Percentiles rank a stretch among this genome's conserved stretches.
These are phyloP conservation scores for Pachyrhynchus sulphureomaculatus DNA, from an alignment of 1,140 invertebrate genomes.

Conservation along the genomic window DNA sequence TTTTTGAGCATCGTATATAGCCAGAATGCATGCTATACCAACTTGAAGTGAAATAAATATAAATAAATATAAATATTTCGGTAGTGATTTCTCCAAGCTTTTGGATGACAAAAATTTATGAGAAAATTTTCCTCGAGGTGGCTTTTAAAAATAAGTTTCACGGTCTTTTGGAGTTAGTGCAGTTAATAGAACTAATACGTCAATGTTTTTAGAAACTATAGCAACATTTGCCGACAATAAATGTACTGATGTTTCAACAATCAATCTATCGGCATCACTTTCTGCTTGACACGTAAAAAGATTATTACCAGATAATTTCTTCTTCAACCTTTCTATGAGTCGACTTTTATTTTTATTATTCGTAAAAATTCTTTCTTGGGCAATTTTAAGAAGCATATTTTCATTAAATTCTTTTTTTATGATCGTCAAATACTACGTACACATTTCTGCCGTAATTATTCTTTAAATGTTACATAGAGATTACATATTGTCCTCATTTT, in stretches of 20 bases:
- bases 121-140: neutral
- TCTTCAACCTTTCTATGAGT: neutral
- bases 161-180: neutral
- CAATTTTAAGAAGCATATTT: constrained; percentile 35
- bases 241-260: neutral
- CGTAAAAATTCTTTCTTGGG: constrained; percentile 36
- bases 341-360: constrained; percentile 31
- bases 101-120: neutral
- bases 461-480: too few relatives aligned
- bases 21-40: too few relatives aligned
- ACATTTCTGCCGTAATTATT: too few relatives aligned
- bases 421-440: neutral
- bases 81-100: neutral
- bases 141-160: neutral
- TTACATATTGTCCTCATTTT: too few relatives aligned
- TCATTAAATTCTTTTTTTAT: constrained; percentile 20
- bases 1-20: too few relatives aligned
- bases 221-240: neutral
- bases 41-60: too few relatives aligned
- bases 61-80: neutral
- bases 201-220: neutral
- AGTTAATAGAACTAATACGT: neutral
- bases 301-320: constrained; percentile 27
- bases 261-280: constrained; percentile 29
- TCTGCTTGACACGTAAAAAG: neutral